These are phyloP conservation scores for Anoura caudifer DNA, from an alignment of 2,113 vertebrate species.

Conservation along the genomic window DNA sequence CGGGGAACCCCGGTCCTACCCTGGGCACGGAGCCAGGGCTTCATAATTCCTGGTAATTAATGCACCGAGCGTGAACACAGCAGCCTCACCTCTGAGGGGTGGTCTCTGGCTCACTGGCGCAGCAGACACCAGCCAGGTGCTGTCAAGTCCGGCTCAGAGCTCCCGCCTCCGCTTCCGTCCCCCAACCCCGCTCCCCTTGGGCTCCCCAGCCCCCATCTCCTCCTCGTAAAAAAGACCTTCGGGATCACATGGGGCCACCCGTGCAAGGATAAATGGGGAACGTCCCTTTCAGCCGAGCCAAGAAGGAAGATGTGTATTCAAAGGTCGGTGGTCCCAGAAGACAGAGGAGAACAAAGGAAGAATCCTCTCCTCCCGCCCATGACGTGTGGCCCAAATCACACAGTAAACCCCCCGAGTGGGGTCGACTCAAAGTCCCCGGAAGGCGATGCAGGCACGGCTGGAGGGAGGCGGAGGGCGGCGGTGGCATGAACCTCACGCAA, in stretches of 20 bases:
- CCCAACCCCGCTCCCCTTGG: not conserved
- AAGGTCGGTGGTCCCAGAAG: not conserved
- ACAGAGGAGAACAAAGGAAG: no score
- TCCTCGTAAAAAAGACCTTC: not conserved
- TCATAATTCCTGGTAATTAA: not conserved
- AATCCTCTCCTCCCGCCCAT: no score
- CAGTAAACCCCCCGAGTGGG: rapidly evolving
- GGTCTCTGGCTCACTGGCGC: rapidly evolving
- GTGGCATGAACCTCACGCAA: rapidly evolving
- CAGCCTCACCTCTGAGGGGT: not conserved
- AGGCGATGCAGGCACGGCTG: rapidly evolving
- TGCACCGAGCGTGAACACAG: not conserved
- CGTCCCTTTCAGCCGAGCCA: not conserved
- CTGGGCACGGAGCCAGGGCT: rapidly evolving
- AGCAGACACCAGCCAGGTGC: not conserved
- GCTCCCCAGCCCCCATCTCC: rapidly evolving
- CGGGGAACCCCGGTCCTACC: rapidly evolving
- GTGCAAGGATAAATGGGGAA: not conserved
- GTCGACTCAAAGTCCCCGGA: not conserved
- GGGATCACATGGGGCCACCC: no score
- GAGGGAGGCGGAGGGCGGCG: not conserved
- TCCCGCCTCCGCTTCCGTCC: not conserved
- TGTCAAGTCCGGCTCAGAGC: rapidly evolving
- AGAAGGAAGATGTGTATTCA: not conserved
- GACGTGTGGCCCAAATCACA: no score